A percentile compares a stretch with the other conserved stretches of the same genome.
Conservation (phyloP, 2,797 vertebrate species). For the Decapterus maruadsi region DNA sequence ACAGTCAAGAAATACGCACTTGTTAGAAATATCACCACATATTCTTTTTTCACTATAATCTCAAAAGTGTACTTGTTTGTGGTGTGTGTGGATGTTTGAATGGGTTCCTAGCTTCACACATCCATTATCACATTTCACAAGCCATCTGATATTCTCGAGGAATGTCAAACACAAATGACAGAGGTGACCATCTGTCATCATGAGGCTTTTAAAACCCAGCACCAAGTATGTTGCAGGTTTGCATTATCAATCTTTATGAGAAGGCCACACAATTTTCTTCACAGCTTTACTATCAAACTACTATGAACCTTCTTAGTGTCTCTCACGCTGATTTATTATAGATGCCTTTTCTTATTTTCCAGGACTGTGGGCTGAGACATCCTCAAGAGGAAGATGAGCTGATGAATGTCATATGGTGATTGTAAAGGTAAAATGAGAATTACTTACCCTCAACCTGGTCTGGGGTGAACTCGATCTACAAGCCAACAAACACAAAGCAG, state of each 20-base stretch:
- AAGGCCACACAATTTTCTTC: background rate
- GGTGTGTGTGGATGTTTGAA: background rate
- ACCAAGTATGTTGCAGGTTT: background rate
- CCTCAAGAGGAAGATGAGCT: background rate
- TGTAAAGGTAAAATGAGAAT: constrained; percentile 15
- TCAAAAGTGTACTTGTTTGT: no score
- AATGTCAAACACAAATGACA: constrained; percentile 35
- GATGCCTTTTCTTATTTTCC: background rate
- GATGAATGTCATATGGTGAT: constrained; percentile 5
- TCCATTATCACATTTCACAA: constrained; percentile 11
- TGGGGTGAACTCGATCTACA: constrained; percentile 82
- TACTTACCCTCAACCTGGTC: constrained; percentile 86
- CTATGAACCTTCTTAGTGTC: background rate
- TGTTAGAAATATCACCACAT: background rate
- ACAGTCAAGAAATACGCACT: background rate
- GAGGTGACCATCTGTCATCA: constrained; percentile 19
- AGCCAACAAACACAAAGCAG: constrained; percentile 69
- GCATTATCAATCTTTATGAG: background rate
- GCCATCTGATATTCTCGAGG: constrained; percentile 4
- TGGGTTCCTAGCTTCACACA: background rate
- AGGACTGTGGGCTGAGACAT: background rate
- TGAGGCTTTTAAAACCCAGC: background rate
- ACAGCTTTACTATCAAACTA: background rate
- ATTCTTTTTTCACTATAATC: no score
- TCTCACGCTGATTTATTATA: background rate